These are phyloP conservation scores for Sus cebifrons DNA, from an alignment of 2,797 vertebrate genomes.

Conservation along the genomic window DNA sequence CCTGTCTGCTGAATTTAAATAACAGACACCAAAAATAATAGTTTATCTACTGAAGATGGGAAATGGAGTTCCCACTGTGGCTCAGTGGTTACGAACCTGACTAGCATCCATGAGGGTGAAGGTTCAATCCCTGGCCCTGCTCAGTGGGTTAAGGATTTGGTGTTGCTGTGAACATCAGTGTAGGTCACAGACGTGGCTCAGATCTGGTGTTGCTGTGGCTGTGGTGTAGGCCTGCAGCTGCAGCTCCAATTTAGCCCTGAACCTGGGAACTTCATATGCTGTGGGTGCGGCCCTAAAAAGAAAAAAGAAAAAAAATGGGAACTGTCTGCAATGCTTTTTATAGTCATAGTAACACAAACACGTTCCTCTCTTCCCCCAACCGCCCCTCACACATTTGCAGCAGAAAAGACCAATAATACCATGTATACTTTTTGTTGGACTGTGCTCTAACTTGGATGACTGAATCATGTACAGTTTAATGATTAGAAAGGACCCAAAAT, in stretches of 20 bases:
- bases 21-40: constrained; percentile 1
- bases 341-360: background rate
- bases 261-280: too few species aligned
- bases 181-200: too few species aligned
- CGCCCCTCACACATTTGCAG: background rate
- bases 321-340: background rate
- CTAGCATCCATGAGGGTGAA: too few species aligned
- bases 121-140: too few species aligned
- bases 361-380: background rate
- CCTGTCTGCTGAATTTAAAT: constrained; percentile 16
- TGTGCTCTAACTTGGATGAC: background rate
- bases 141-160: too few species aligned
- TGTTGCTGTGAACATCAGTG: too few species aligned
- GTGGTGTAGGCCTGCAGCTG: too few species aligned
- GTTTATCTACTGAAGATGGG: background rate
- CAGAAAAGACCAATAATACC: background rate
- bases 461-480: background rate
- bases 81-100: too few species aligned
- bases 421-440: background rate
- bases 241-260: too few species aligned
- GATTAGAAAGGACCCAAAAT: background rate
- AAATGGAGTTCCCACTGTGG: background rate
- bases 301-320: background rate
- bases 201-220: too few species aligned
- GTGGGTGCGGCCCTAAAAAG: too few species aligned